Percentiles rank a stretch among this genome's conserved stretches.
Evolutionary conservation across 1,140 invertebrate species (phyloP).

Genomic region (Piezodorus guildinii): DNA sequence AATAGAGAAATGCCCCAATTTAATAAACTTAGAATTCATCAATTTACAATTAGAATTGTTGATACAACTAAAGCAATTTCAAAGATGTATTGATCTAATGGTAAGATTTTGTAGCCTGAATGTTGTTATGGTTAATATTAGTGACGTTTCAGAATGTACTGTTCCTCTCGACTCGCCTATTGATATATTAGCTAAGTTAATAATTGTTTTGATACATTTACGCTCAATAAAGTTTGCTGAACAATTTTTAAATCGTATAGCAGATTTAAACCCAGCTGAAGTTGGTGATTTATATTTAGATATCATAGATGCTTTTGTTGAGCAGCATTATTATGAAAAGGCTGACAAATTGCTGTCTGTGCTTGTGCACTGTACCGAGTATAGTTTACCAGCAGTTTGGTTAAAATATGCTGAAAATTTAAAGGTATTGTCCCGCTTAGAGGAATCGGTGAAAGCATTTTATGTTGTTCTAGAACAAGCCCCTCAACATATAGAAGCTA

Average conservation of each 20-base stretch:
- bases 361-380: constrained; percentile 52
- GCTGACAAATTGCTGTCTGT: constrained; percentile 38
- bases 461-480: constrained; percentile 63
- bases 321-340: constrained; percentile 52
- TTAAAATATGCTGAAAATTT: constrained; percentile 80
- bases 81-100: constrained; percentile 55
- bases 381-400: constrained; percentile 75
- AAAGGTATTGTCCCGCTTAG: constrained; percentile 50
- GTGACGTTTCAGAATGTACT: constrained; percentile 42
- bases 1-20: constrained; percentile 53
- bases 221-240: constrained; percentile 45
- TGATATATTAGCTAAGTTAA: constrained; percentile 73
- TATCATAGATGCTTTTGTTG: constrained; percentile 78
- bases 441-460: constrained; percentile 70
- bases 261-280: constrained; percentile 55
- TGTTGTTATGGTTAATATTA: constrained; percentile 42
- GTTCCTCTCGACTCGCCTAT: constrained; percentile 63
- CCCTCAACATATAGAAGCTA: constrained; percentile 70
- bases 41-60: constrained; percentile 76
- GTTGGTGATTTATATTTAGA: constrained; percentile 82
- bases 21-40: constrained; percentile 59
- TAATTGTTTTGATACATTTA: constrained; percentile 67
- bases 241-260: constrained; percentile 40
- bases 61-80: constrained; percentile 57
- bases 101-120: constrained; percentile 48